Conservation (phyloP, 2,888 invertebrate species). For the Eudasyphora cyanicolor region DNA sequence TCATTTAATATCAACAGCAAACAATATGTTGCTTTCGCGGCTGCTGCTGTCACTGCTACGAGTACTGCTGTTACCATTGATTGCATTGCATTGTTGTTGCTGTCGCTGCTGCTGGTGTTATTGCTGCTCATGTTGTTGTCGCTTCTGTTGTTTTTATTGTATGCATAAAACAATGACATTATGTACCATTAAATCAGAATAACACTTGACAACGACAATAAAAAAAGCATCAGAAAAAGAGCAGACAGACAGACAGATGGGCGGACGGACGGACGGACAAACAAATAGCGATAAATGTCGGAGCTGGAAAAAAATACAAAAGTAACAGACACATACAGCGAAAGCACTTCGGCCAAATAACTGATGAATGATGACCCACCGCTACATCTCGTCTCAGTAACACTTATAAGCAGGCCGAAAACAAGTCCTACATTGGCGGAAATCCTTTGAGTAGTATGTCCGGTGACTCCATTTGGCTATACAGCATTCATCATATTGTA, state of each 20-base stretch:
- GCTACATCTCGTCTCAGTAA: background rate
- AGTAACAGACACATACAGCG: background rate
- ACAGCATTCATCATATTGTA: too few species aligned
- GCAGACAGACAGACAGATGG: background rate
- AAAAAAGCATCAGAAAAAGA: constrained; percentile 43
- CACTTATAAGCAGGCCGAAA: background rate
- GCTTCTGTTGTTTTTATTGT: constrained; percentile 20
- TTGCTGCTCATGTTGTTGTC: constrained; percentile 19
- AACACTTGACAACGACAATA: constrained; percentile 58
- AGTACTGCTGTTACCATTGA: constrained; percentile 44
- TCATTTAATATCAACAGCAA: constrained; percentile 22
- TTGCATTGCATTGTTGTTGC: constrained; percentile 30
- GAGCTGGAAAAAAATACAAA: background rate
- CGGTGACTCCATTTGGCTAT: too few species aligned
- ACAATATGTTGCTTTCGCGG: background rate
- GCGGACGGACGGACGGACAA: too few species aligned
- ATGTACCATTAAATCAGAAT: constrained; percentile 49
- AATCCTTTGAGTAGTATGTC: background rate
- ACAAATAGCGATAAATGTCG: background rate
- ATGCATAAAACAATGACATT: constrained; percentile 38
- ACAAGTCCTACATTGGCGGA: background rate
- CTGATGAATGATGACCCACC: background rate
- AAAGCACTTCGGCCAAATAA: background rate
- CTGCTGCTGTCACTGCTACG: constrained; percentile 32
- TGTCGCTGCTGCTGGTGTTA: too few species aligned